Evolutionary conservation across 2,113 vertebrate species (phyloP).

Genomic region (Pelobates fuscus): DNA sequence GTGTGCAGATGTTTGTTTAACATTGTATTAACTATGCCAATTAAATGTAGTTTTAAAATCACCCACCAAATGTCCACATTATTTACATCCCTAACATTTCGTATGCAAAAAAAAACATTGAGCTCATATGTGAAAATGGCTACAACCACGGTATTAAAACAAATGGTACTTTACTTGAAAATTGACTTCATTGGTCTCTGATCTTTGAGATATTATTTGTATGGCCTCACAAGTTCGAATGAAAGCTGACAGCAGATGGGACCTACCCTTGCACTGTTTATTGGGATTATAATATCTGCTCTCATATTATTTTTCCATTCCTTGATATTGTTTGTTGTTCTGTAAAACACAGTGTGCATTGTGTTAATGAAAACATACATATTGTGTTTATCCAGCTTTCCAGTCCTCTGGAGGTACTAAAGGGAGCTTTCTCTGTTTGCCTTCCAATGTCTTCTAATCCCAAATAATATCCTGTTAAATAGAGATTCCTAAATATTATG

Average conservation of each 20-base stretch:
- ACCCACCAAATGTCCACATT: too few species aligned
- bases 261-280: background rate
- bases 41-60: too few species aligned
- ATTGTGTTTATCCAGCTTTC: conserved; percentile 13
- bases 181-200: too few species aligned
- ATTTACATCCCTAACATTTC: too few species aligned
- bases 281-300: background rate
- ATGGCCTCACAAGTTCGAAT: background rate
- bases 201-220: too few species aligned
- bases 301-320: background rate
- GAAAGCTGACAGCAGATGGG: background rate
- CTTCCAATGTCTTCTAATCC: background rate
- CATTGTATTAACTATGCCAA: too few species aligned
- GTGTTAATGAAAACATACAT: background rate
- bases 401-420: conserved; percentile 7
- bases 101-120: too few species aligned
- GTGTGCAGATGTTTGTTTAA: too few species aligned
- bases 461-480: background rate
- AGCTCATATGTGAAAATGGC: too few species aligned
- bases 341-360: too few species aligned
- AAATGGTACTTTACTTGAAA: too few species aligned
- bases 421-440: conserved; percentile 1
- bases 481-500: background rate
- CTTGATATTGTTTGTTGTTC: background rate
- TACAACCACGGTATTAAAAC: too few species aligned